Conservation (phyloP, 2,888 invertebrate genomes). For the Apomyelois bistriatella region DNA sequence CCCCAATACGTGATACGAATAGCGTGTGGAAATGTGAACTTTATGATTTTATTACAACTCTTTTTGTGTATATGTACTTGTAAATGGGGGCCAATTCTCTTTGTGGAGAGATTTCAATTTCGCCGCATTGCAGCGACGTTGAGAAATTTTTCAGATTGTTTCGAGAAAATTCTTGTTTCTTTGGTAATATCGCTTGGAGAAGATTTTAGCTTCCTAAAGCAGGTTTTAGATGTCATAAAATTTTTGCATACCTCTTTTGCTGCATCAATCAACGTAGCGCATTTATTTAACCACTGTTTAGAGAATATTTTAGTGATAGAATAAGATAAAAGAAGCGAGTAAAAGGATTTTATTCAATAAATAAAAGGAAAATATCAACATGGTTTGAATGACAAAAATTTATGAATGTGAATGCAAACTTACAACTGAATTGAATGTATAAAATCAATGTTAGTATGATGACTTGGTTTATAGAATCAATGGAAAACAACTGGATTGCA, state of each 20-base stretch:
- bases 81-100: slow-evolving; percentile 27
- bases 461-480: no score
- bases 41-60: slow-evolving; percentile 55
- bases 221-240: background rate
- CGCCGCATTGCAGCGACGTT: slow-evolving; percentile 1
- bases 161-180: background rate
- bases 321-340: no score
- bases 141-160: slow-evolving; percentile 1
- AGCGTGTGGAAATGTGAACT: slow-evolving; percentile 37
- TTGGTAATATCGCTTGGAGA: background rate
- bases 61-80: slow-evolving; percentile 34
- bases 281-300: no score
- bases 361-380: no score
- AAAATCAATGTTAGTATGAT: no score
- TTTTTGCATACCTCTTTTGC: background rate
- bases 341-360: no score
- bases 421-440: no score
- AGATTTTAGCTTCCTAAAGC: background rate
- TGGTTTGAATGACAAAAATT: no score
- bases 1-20: slow-evolving; percentile 51
- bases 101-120: slow-evolving; percentile 10
- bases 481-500: no score
- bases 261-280: no score
- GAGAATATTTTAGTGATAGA: no score
- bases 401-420: no score